These are phyloP conservation scores for Clitarchus hookeri DNA, from an alignment of 2,888 invertebrate genomes.

Conservation along the genomic window DNA sequence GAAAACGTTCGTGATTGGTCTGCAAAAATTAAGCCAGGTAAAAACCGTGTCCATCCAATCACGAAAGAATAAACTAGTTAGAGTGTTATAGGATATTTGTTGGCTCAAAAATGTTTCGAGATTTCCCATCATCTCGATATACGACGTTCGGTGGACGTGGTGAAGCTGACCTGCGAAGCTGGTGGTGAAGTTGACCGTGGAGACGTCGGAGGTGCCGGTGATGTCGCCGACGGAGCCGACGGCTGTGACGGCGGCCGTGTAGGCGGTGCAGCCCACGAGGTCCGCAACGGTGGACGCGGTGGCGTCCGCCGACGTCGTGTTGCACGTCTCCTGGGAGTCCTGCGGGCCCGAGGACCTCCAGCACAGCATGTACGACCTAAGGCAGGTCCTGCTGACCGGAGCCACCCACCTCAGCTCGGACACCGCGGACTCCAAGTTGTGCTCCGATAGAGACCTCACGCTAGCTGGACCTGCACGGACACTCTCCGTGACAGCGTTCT, in stretches of 20 bases:
- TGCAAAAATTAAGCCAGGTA: no score
- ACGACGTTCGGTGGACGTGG: no score
- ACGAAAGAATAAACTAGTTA: no score
- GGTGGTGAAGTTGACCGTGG: not conserved
- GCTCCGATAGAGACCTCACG: not conserved
- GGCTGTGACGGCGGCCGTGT: not conserved
- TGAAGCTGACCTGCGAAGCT: not conserved
- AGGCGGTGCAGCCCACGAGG: not conserved
- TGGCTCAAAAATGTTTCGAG: no score
- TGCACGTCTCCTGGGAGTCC: not conserved
- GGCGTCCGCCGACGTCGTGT: not conserved
- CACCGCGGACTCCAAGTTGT: not conserved
- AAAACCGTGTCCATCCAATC: no score
- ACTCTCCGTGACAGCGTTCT: no score
- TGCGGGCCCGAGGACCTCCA: not conserved
- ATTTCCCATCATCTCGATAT: no score
- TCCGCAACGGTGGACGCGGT: not conserved
- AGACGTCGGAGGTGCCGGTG: not conserved
- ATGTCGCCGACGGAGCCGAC: not conserved
- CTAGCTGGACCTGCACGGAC: not conserved
- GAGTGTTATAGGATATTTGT: no score
- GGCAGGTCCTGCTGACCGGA: not conserved
- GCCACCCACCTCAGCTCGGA: not conserved
- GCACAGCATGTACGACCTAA: not conserved
- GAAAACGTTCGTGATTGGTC: no score